phyloP scores from a whole-genome alignment of 2,113 vertebrate genomes.

The Alligator sinensis region DNA sequence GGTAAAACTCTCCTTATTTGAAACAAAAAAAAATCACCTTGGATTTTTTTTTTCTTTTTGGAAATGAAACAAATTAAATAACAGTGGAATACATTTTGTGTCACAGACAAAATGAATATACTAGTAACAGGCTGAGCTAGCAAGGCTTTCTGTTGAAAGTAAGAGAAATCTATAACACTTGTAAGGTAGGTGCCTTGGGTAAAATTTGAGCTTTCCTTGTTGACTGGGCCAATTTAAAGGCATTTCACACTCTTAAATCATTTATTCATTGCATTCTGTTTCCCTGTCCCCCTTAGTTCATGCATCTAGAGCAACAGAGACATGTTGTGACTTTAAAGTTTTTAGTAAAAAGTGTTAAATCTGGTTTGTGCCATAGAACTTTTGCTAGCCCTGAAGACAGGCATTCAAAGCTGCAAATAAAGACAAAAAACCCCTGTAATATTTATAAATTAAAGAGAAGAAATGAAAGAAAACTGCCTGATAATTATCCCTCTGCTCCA shows the following conservation, averaged over 20 bases:
- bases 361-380: constrained; percentile 6
- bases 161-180: constrained; percentile 26
- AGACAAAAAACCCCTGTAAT: constrained; percentile 40
- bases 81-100: constrained; percentile 6
- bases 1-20: background rate
- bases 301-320: background rate
- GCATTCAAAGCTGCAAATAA: constrained; percentile 41
- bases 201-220: constrained; percentile 35
- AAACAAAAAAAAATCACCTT: background rate
- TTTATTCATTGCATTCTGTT: constrained; percentile 36
- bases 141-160: constrained; percentile 7
- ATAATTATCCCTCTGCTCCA: background rate
- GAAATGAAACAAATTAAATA: constrained; percentile 28
- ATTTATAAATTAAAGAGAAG: constrained; percentile 17
- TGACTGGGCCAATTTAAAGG: constrained; percentile 45
- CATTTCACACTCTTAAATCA: constrained; percentile 41
- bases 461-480: background rate
- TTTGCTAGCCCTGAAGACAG: constrained; percentile 31
- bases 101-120: constrained; percentile 32
- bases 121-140: constrained; percentile 39
- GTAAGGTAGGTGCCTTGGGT: background rate
- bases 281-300: constrained; percentile 6
- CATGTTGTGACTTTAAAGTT: constrained; percentile 24
- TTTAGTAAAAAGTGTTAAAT: constrained; percentile 45
- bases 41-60: constrained; percentile 31